Evolutionary conservation across 2,888 invertebrate genomes (phyloP), one percentile per base, ranked within the genome.

Genomic region (Neoscelio sp.): DNA sequence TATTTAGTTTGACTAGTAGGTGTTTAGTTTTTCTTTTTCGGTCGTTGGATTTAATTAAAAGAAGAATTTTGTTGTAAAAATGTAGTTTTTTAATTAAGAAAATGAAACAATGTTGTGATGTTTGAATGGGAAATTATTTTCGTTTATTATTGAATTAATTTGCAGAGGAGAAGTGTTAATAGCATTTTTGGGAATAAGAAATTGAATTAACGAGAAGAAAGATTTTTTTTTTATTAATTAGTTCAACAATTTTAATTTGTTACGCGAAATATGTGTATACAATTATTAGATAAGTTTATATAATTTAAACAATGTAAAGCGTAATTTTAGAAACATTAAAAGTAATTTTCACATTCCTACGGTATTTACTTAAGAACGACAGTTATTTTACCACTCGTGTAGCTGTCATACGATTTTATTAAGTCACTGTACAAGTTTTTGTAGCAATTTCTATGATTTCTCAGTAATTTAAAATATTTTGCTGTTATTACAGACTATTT

Each of bases 111-210:
- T n/a, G n/a, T n/a, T n/a, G n/a, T n/a, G n/a, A n/a, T n/a, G n/a
- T n/a, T n/a, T n/a, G n/a, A n/a, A n/a, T n/a, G n/a, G 68, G 68
- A 68, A 68, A 68, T 68, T 56, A 58, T 48, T 18, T 28, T 28
- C 18, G 18, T 67, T 68, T 58, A 58, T 58, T 58, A 60, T 44
- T 60, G 7, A 33, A 10, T n/a, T n/a, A n/a, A n/a, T n/a, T n/a
- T n/a, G n/a, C n/a, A n/a, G n/a, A n/a, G n/a, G n/a, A n/a, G n/a
- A n/a, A n/a, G n/a, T n/a, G n/a, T n/a, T n/a, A n/a, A n/a, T n/a
- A n/a, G n/a, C n/a, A n/a, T n/a, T n/a, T n/a, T n/a, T n/a, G n/a
- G n/a, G n/a, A n/a, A n/a, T n/a, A n/a, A n/a, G n/a, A n/a, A n/a
- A n/a, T n/a, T n/a, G n/a, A n/a, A n/a, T n/a, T n/a, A n/a, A n/a